Evolutionary conservation across 2,797 vertebrate genomes (phyloP), one percentile per base, ranked within the genome.

Genomic region (Brachyalestes nurse): DNA sequence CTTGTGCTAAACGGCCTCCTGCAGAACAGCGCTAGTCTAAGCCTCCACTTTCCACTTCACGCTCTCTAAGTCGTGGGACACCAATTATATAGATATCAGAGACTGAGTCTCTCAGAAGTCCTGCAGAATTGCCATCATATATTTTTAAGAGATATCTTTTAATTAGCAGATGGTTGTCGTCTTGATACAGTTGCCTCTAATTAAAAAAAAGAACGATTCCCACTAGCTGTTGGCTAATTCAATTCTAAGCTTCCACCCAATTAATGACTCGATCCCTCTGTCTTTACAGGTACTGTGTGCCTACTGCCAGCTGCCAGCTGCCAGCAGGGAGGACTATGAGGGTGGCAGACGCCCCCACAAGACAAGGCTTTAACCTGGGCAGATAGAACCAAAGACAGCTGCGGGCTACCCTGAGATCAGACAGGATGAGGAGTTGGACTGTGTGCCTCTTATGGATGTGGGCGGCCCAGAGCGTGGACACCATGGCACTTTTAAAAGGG

Each of bases 401-500:
- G 72, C 62, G 64, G 73, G 60, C 75, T 72, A 71, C 71, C 60
- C 51, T 66, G 55, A 66, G 69, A 78, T 58, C 77, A 58, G 74
- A 71, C 82, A 87, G 81, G 61, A 94, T 94, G 92, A 94, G 90
- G 86, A 89, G 85, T 88, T 83, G 84, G 75, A 78, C 80, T 0
- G 60, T 86, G 60, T 82, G 69, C 53, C 0, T 89, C 25, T 70
- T 91, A 3, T 92, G 91, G 88, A 81, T 88, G 16, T 88, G 81
- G 78, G 72, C 90, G 4, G 53, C 87, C 64, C 76, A 86, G 19
- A 82, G 74, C 12, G 82, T 84, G 67, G 80, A 90, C 7, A 88
- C 90, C 17, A 66, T 90, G 86, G 83, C 91, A 0, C 81, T 97
- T 83, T 92, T 89, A 19, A 89, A 92, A 92, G 89, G 93, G 91